Percentiles rank a stretch among this genome's conserved stretches.
Conservation (phyloP, 2,113 vertebrate genomes). For the Beaufortia kweichowensis region DNA sequence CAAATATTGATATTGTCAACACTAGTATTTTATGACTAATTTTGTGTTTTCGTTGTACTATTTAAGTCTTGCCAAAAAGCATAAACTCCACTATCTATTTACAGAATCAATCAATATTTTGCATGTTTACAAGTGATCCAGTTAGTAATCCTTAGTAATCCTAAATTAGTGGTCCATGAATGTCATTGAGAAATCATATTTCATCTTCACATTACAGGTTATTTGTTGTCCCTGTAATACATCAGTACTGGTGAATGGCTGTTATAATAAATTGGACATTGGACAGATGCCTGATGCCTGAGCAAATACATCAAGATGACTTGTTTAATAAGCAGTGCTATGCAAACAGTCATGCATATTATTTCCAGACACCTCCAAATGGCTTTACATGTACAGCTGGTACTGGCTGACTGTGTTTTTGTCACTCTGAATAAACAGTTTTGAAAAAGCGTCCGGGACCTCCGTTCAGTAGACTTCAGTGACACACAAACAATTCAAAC, state of each 20-base stretch:
- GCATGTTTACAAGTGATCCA: no score
- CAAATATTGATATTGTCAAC: no score
- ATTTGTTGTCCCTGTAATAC: neutral
- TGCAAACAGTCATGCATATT: slow-evolving; percentile 60
- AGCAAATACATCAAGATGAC: slow-evolving; percentile 60
- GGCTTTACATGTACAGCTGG: slow-evolving; percentile 43
- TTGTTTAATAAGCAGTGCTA: slow-evolving; percentile 68
- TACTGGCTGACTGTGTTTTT: slow-evolving; percentile 62
- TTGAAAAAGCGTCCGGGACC: neutral
- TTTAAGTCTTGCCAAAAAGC: no score
- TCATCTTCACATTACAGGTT: neutral
- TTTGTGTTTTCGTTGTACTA: no score
- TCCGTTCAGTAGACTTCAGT: neutral
- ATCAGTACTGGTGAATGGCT: slow-evolving; percentile 15
- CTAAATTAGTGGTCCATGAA: no score
- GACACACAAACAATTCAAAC: neutral
- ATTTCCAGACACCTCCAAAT: slow-evolving; percentile 39
- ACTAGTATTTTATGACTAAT: no score
- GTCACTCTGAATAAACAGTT: slow-evolving; percentile 60
- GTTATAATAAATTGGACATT: slow-evolving; percentile 12
- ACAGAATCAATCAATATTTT: no score
- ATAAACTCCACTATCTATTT: no score
- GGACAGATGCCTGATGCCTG: slow-evolving; percentile 31
- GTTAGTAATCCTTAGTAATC: no score
- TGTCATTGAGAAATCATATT: neutral